Conservation (phyloP, 2,797 vertebrate species). For the Echiichthys vipera region DNA sequence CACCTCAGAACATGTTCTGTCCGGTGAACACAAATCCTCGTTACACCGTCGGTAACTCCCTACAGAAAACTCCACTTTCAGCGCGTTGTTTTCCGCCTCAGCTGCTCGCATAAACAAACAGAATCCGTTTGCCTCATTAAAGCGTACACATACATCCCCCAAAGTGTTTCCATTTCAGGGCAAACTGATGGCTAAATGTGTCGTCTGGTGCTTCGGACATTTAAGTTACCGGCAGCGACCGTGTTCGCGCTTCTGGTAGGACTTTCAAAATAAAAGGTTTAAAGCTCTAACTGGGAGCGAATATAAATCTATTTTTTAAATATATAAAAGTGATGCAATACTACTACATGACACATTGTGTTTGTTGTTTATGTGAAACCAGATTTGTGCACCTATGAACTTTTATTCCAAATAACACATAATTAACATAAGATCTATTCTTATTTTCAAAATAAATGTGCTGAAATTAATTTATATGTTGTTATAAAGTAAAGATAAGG, state of each 20-base stretch:
- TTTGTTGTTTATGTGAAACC: too few relatives aligned
- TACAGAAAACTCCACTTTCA: background rate
- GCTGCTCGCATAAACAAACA: rapidly evolving
- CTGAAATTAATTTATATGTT: too few relatives aligned
- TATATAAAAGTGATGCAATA: too few relatives aligned
- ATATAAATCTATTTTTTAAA: background rate
- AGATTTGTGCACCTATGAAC: too few relatives aligned
- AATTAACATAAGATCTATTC: too few relatives aligned
- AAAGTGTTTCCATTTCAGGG: background rate
- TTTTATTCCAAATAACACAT: too few relatives aligned
- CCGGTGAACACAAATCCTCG: constrained; percentile 58
- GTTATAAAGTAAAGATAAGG: too few relatives aligned
- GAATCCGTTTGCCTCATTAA: rapidly evolving
- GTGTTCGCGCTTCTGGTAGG: background rate
- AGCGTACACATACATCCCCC: rapidly evolving
- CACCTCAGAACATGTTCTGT: constrained; percentile 43
- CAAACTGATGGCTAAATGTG: constrained; percentile 20
- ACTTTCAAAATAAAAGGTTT: constrained; percentile 56
- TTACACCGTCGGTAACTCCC: constrained; percentile 58
- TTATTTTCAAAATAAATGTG: too few relatives aligned
- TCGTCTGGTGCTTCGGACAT: background rate
- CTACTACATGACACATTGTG: background rate
- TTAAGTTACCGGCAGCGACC: constrained; percentile 25
- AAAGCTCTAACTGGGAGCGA: rapidly evolving
- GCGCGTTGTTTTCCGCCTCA: rapidly evolving